These are phyloP conservation scores for Aepyceros melampus DNA, from an alignment of 2,113 vertebrate species.

Conservation along the genomic window DNA sequence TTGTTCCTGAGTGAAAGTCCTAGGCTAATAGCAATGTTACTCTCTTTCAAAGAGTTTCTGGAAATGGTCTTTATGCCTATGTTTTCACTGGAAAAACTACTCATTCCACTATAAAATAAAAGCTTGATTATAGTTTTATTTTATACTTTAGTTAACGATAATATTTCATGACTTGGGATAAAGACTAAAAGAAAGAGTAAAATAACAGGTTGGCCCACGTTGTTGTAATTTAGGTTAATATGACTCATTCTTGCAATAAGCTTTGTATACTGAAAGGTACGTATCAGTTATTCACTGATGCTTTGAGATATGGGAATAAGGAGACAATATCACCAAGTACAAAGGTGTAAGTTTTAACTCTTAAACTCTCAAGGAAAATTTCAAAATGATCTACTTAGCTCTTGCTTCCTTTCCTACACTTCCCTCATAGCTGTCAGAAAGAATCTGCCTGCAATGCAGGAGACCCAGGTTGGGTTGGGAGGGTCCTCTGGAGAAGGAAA, in stretches of 20 bases:
- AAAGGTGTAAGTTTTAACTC: background rate
- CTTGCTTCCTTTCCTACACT: background rate
- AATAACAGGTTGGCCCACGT: background rate
- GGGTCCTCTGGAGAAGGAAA: no score
- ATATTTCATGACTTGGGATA: background rate
- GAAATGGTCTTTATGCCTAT: background rate
- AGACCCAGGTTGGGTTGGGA: background rate
- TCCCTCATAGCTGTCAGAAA: background rate
- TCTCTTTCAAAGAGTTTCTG: conserved; percentile 8
- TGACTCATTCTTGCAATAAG: background rate
- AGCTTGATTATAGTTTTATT: background rate
- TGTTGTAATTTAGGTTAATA: conserved; percentile 16
- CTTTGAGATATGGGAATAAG: background rate
- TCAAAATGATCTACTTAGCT: background rate
- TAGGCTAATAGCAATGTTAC: background rate
- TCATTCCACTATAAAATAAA: background rate
- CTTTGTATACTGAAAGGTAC: background rate
- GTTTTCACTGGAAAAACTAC: background rate
- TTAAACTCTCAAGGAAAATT: background rate
- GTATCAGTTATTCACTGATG: background rate
- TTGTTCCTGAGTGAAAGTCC: background rate
- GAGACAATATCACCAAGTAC: background rate
- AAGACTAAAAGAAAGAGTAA: background rate
- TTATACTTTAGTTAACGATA: background rate
- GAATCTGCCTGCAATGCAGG: background rate